Evolutionary conservation across 2,797 vertebrate species (phyloP).

Genomic region (Lophura swinhoii): DNA sequence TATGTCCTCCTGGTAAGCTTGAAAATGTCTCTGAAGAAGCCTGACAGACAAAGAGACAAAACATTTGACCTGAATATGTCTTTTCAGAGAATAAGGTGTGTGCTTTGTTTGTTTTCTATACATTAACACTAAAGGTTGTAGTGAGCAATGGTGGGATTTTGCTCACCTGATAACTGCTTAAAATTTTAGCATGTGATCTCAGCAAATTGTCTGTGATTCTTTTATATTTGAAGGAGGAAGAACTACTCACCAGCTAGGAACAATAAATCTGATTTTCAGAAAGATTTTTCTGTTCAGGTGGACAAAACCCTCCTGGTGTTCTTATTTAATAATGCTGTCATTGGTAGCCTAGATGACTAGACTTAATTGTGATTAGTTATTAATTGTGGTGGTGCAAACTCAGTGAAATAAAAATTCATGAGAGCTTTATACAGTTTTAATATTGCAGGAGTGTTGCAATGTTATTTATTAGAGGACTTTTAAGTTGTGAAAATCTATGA

Average conservation of each 20-base stretch:
- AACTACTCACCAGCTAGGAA: background rate
- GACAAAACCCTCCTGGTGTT: background rate
- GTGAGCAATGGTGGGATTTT: background rate
- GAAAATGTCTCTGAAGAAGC: background rate
- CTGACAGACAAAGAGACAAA: background rate
- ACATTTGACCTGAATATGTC: background rate
- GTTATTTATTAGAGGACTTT: background rate
- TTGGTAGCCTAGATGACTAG: background rate
- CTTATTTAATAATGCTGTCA: background rate
- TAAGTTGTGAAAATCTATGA: background rate
- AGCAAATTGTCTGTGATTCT: background rate
- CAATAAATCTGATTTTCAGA: background rate
- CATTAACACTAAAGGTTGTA: background rate
- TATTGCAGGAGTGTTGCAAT: background rate
- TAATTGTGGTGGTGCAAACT: background rate
- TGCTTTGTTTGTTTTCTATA: rapidly evolving
- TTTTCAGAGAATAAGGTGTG: background rate
- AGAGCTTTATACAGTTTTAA: background rate
- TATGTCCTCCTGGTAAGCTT: background rate
- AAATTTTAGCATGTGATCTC: background rate
- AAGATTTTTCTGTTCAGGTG: background rate
- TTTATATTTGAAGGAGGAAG: background rate
- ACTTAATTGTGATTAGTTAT: background rate
- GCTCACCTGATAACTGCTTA: background rate
- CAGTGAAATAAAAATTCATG: background rate